These are phyloP conservation scores for Sphaerophoria rueppellii DNA, from an alignment of 2,888 invertebrate genomes.

Conservation along the genomic window DNA sequence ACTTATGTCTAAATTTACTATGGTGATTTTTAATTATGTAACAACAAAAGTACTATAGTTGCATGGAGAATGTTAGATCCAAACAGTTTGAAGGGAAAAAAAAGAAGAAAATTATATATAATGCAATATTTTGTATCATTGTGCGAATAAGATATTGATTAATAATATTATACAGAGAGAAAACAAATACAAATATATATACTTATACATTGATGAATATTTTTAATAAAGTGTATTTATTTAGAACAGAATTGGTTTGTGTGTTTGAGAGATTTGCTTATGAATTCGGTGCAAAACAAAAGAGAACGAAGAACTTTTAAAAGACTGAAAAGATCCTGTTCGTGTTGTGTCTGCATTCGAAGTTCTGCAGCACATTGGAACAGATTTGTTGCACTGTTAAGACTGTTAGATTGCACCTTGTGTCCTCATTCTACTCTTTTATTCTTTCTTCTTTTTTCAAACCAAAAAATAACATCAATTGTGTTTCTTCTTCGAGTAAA, in stretches of 20 bases:
- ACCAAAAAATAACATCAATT: too few species aligned
- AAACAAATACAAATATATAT: constrained; percentile 61
- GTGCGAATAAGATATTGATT: constrained; percentile 69
- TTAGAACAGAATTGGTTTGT: constrained; percentile 22
- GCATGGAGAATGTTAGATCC: constrained; percentile 46
- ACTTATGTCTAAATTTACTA: constrained; percentile 37
- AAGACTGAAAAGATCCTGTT: too few species aligned
- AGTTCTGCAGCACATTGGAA: too few species aligned
- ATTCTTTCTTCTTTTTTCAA: too few species aligned
- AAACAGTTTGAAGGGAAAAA: constrained; percentile 53
- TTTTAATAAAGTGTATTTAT: constrained; percentile 72
- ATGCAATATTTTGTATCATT: constrained; percentile 73
- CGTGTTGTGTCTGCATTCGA: background rate
- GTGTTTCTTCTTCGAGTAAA: too few species aligned
- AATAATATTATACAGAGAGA: constrained; percentile 69
- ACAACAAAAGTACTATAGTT: constrained; percentile 24
- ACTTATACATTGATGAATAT: constrained; percentile 71
- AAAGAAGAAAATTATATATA: constrained; percentile 28
- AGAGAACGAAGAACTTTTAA: too few species aligned
- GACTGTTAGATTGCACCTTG: too few species aligned
- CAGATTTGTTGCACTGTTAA: too few species aligned
- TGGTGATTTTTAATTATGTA: constrained; percentile 39
- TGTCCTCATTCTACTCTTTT: too few species aligned
- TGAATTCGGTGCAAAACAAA: too few species aligned
- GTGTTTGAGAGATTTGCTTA: background rate